Conservation (phyloP, 1,140 invertebrate genomes). For the Platyura marginata region DNA sequence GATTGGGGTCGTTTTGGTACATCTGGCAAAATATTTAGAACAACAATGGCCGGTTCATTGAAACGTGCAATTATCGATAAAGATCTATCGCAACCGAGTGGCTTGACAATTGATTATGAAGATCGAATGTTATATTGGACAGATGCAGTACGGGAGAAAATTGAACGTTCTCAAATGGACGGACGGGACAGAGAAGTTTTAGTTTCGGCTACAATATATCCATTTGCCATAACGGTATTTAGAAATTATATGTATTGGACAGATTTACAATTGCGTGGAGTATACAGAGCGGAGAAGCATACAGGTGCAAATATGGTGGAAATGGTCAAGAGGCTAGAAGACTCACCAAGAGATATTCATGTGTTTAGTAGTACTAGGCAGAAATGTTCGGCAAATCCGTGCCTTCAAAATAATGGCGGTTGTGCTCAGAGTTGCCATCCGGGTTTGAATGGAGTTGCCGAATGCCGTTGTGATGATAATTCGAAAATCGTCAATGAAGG, state of each 20-base stretch:
- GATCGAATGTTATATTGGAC: slow-evolving; percentile 95
- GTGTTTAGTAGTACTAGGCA: slow-evolving; percentile 68
- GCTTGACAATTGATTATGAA: slow-evolving; percentile 90
- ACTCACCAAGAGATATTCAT: slow-evolving; percentile 79
- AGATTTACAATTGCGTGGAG: slow-evolving; percentile 81
- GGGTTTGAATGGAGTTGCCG: slow-evolving; percentile 57
- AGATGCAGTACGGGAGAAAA: slow-evolving; percentile 91
- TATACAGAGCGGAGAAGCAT: slow-evolving; percentile 92
- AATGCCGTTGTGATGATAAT: slow-evolving; percentile 73
- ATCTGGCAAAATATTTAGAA: slow-evolving; percentile 82
- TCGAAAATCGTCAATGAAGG: slow-evolving; percentile 82
- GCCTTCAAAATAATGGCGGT: slow-evolving; percentile 84
- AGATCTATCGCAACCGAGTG: slow-evolving; percentile 87
- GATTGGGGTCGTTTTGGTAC: slow-evolving; percentile 88
- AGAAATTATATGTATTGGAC: slow-evolving; percentile 95
- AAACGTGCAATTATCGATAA: slow-evolving; percentile 78
- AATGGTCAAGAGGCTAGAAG: slow-evolving; percentile 79
- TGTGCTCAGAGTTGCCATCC: slow-evolving; percentile 92
- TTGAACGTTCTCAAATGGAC: slow-evolving; percentile 81
- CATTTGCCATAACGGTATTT: slow-evolving; percentile 86
- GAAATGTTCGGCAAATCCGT: slow-evolving; percentile 67
- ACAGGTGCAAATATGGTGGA: slow-evolving; percentile 89
- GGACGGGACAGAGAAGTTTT: slow-evolving; percentile 60
- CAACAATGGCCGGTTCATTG: slow-evolving; percentile 91
- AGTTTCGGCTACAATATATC: slow-evolving; percentile 83